Conservation (phyloP, 2,113 vertebrate species). For the Corythoichthys intestinalis region DNA sequence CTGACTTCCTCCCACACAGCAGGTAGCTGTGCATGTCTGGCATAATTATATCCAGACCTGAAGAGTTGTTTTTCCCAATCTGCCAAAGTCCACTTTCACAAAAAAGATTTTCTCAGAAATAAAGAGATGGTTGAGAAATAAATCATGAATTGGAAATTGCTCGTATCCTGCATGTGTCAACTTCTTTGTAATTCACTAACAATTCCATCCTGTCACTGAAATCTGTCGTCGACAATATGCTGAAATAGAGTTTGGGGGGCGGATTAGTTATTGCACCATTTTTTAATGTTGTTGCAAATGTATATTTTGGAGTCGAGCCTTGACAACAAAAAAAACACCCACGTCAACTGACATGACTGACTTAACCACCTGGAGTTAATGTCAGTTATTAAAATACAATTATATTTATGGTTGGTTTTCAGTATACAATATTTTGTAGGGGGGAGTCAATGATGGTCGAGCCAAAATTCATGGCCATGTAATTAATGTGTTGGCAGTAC, state of each 20-base stretch:
- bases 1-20: constrained; percentile 62
- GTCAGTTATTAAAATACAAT: not conserved
- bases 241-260: not conserved
- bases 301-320: not conserved
- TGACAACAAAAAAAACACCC: not conserved
- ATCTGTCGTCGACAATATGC: not conserved
- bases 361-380: not conserved
- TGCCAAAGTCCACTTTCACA: constrained; percentile 26
- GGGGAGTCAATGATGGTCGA: not conserved
- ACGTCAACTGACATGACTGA: not conserved
- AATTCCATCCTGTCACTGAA: not conserved
- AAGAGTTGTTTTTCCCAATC: constrained; percentile 29
- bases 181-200: not conserved
- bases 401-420: not conserved
- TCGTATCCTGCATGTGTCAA: not conserved
- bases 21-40: constrained; percentile 51
- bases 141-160: constrained; percentile 11
- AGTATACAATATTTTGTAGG: not conserved
- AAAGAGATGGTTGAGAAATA: constrained; percentile 9
- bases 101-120: constrained; percentile 10
- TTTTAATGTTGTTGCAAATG: not conserved
- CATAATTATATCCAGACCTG: constrained; percentile 58
- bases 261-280: not conserved
- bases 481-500: not conserved
- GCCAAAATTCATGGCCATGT: not conserved